Conservation (phyloP, 1,140 invertebrate species). For the Maconellicoccus hirsutus region DNA sequence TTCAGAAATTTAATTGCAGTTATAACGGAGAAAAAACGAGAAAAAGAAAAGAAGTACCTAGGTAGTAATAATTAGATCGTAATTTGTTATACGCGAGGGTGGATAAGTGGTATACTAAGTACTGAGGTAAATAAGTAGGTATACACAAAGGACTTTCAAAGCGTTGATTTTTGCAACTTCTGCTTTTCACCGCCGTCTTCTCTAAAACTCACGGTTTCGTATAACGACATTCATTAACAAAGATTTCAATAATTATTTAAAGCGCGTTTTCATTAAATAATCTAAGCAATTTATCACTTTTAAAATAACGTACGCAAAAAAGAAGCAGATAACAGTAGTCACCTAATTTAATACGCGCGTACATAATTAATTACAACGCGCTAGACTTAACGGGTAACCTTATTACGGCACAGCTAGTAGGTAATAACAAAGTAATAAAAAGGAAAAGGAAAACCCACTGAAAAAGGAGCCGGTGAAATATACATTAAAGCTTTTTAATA, state of each 20-base stretch:
- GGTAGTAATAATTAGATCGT: too few relatives aligned
- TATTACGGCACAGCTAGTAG: neutral
- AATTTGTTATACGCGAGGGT: too few relatives aligned
- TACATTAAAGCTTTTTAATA: conserved; percentile 5
- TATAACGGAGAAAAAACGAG: too few relatives aligned
- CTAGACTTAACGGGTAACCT: neutral
- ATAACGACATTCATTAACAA: neutral
- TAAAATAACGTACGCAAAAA: neutral
- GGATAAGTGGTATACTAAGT: too few relatives aligned
- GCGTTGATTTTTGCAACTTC: too few relatives aligned
- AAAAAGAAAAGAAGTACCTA: too few relatives aligned
- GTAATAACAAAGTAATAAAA: conserved; percentile 10
- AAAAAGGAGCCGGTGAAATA: conserved; percentile 8
- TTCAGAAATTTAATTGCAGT: too few relatives aligned
- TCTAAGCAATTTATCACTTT: neutral
- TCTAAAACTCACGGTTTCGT: neutral
- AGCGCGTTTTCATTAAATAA: conserved; percentile 2
- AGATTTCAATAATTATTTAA: neutral
- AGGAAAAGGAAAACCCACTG: neutral
- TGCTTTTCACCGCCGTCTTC: neutral
- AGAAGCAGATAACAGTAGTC: neutral
- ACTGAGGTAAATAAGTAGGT: too few relatives aligned
- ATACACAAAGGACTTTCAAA: too few relatives aligned
- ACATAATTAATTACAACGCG: conserved; percentile 1
- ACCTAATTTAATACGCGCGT: neutral